Conservation (phyloP, 2,888 invertebrate species). For the Amphipyra berbera region DNA sequence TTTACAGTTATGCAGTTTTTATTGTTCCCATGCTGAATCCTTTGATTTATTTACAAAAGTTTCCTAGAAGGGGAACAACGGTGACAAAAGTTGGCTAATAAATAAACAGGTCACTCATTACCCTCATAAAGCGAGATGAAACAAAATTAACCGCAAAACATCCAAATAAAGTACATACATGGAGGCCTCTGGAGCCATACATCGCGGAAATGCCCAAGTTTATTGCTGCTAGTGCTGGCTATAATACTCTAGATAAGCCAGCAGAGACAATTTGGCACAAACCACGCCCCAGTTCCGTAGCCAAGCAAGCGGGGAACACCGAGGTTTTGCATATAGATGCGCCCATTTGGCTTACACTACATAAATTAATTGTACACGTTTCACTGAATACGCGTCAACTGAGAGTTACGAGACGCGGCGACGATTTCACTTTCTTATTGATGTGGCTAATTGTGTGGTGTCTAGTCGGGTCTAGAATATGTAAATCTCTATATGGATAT, state of each 20-base stretch:
- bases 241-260: slow-evolving; percentile 88
- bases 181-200: slow-evolving; percentile 76
- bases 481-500: slow-evolving; percentile 9
- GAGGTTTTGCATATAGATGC: slow-evolving; percentile 89
- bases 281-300: slow-evolving; percentile 84
- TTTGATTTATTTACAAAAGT: slow-evolving; percentile 45
- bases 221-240: slow-evolving; percentile 81
- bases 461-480: slow-evolving; percentile 23
- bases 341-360: slow-evolving; percentile 86
- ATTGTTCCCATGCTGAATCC: slow-evolving; percentile 34
- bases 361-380: slow-evolving; percentile 86
- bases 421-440: slow-evolving; percentile 58
- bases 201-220: slow-evolving; percentile 81
- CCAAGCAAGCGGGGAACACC: slow-evolving; percentile 82
- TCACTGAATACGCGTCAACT: slow-evolving; percentile 78
- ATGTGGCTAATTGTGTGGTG: slow-evolving; percentile 34
- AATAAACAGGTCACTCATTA: slow-evolving; percentile 55
- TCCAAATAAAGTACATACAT: slow-evolving; percentile 71
- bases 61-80: slow-evolving; percentile 30
- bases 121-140: slow-evolving; percentile 49
- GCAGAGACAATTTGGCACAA: slow-evolving; percentile 89
- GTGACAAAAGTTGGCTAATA: slow-evolving; percentile 41
- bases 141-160: slow-evolving; percentile 71
- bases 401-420: slow-evolving; percentile 64
- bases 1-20: slow-evolving; percentile 32